These are phyloP conservation scores for Incurvaria masculella DNA, from an alignment of 2,888 invertebrate species.

Conservation along the genomic window DNA sequence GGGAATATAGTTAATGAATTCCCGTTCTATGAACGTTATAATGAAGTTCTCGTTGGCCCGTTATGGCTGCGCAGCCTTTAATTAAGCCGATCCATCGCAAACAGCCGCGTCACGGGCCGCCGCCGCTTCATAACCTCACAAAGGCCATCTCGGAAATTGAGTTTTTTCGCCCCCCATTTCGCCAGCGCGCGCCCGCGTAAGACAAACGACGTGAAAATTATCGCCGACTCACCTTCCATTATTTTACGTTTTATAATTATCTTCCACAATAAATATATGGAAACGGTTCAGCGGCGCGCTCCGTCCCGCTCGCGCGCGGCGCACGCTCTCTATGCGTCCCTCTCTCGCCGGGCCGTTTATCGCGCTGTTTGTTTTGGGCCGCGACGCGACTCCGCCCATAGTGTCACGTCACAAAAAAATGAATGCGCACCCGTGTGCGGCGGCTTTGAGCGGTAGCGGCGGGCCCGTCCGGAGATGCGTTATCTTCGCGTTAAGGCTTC, in stretches of 20 bases:
- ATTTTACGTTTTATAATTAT: conserved; percentile 38
- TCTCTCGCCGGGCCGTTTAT: conserved; percentile 22
- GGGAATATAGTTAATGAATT: no score
- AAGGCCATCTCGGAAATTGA: conserved; percentile 41
- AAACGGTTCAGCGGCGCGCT: background rate
- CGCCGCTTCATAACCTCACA: conserved; percentile 29
- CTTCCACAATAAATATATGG: conserved; percentile 5
- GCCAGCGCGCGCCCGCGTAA: conserved; percentile 16
- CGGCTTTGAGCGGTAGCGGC: no score
- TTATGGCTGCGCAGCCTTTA: no score
- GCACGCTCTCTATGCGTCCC: conserved; percentile 26
- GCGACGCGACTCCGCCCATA: conserved; percentile 49
- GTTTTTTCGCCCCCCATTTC: conserved; percentile 26
- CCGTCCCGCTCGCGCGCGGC: conserved; percentile 39
- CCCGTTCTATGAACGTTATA: no score
- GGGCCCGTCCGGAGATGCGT: no score
- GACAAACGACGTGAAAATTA: conserved; percentile 27
- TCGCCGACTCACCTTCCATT: conserved; percentile 44
- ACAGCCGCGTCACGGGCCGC: conserved; percentile 32
- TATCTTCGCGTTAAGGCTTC: no score
- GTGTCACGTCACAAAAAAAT: conserved; percentile 18
- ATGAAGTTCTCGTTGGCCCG: no score
- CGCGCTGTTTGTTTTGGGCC: conserved; percentile 48
- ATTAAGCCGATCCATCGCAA: conserved; percentile 28
- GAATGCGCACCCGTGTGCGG: no score